Evolutionary conservation across 2,888 invertebrate species (phyloP).

Genomic region (Chesias legatella): DNA sequence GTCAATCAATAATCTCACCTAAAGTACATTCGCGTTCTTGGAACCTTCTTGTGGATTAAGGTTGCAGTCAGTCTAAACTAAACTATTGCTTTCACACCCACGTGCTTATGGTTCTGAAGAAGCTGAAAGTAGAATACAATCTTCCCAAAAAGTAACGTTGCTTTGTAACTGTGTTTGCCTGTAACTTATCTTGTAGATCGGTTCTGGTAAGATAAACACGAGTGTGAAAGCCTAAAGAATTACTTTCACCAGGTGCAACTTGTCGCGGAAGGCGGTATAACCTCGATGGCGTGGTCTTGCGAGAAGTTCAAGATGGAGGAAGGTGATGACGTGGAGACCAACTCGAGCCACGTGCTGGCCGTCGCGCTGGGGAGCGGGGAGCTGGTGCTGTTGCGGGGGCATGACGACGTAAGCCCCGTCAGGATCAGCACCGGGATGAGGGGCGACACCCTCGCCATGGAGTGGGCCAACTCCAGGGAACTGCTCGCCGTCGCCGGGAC

Average conservation of each 20-base stretch:
- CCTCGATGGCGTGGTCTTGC: slow-evolving; percentile 97
- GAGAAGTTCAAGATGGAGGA: slow-evolving; percentile 99
- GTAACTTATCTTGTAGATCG: no score
- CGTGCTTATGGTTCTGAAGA: no score
- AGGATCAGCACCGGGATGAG: slow-evolving; percentile 91
- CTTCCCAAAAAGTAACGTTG: no score
- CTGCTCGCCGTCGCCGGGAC: slow-evolving; percentile 94
- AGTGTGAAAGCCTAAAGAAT: no score
- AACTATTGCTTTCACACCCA: no score
- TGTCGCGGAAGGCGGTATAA: slow-evolving; percentile 92
- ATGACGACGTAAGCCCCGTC: slow-evolving; percentile 95
- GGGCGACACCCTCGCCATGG: slow-evolving; percentile 90
- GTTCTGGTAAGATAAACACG: no score
- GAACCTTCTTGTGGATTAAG: no score
- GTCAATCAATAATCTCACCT: no score
- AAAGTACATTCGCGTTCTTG: no score
- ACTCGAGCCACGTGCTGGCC: slow-evolving; percentile 87
- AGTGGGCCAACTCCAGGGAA: slow-evolving; percentile 98
- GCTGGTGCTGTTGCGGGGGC: slow-evolving; percentile 92
- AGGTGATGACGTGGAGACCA: slow-evolving; percentile 86
- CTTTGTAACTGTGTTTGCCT: no score
- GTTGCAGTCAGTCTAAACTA: no score
- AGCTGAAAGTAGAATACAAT: no score
- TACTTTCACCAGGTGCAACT: slow-evolving; percentile 90
- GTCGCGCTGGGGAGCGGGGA: slow-evolving; percentile 94